Evolutionary conservation across 1,140 invertebrate species (phyloP).

Genomic region (Eupristina koningsbergeri): DNA sequence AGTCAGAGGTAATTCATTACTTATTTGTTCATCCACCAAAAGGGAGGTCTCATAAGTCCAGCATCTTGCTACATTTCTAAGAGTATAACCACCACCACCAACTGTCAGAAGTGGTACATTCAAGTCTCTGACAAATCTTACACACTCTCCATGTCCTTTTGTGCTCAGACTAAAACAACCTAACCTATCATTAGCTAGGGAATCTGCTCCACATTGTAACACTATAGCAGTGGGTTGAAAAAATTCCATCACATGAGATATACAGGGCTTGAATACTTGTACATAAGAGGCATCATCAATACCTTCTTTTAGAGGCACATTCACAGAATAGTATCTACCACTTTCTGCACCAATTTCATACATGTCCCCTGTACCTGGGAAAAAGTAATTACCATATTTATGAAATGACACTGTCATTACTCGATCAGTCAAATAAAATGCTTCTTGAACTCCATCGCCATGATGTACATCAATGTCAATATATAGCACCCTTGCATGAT

Average conservation of each 20-base stretch:
- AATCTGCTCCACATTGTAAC: conserved; percentile 98
- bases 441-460: conserved; percentile 99
- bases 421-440: conserved; percentile 97
- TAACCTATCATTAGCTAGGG: conserved; percentile 93
- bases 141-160: conserved; percentile 96
- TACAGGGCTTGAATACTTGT: conserved; percentile 95
- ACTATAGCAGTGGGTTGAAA: conserved; percentile 98
- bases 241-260: conserved; percentile 95
- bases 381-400: conserved; percentile 98
- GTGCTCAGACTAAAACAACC: conserved; percentile 92
- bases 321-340: conserved; percentile 95
- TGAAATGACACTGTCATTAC: conserved; percentile 99
- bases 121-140: conserved; percentile 95
- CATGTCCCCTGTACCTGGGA: conserved; percentile 99
- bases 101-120: conserved; percentile 95
- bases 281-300: conserved; percentile 96
- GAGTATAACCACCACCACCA: conserved; percentile 97
- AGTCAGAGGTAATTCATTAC: conserved; percentile 92
- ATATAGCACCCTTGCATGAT: conserved; percentile 95
- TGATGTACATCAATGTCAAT: conserved; percentile 99
- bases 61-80: conserved; percentile 97
- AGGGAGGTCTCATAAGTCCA: conserved; percentile 99
- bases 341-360: conserved; percentile 95
- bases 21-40: conserved; percentile 91
- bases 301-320: conserved; percentile 96